Conservation (phyloP, 2,113 vertebrate species). For the Malurus cyaneus region DNA sequence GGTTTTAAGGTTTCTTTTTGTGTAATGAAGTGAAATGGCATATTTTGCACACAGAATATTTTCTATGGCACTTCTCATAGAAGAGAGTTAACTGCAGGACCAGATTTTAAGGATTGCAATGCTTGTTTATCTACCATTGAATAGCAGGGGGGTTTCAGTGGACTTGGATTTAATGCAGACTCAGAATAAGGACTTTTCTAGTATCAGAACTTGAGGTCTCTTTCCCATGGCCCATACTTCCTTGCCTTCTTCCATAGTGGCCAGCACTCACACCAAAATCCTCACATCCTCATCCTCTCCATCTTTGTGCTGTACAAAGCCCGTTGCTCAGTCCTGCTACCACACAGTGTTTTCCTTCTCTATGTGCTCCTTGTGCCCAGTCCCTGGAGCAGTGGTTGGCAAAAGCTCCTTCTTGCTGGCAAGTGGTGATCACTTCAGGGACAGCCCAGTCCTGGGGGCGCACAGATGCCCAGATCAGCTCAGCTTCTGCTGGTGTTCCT, state of each 20-base stretch:
- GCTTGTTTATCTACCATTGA: background rate
- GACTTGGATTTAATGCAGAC: background rate
- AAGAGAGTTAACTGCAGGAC: background rate
- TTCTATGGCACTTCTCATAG: background rate
- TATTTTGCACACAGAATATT: background rate
- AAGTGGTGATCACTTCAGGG: background rate
- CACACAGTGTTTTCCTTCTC: no score
- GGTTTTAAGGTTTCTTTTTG: background rate
- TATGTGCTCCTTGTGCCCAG: background rate
- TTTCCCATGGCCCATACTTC: background rate
- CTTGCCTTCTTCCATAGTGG: background rate
- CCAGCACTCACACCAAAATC: background rate
- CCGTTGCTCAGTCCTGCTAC: fast-evolving
- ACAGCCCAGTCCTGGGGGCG: background rate
- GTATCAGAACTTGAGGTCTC: background rate
- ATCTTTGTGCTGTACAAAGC: background rate
- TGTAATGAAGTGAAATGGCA: background rate
- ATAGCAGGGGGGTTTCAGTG: background rate
- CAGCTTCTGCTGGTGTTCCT: background rate
- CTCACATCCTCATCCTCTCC: background rate
- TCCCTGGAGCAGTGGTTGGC: background rate
- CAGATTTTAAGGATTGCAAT: background rate
- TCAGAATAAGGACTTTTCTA: background rate
- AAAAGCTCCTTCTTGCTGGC: background rate
- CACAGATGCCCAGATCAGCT: background rate